Evolutionary conservation across 2,113 vertebrate species (phyloP).

Genomic region (Mionectes macconnelli): DNA sequence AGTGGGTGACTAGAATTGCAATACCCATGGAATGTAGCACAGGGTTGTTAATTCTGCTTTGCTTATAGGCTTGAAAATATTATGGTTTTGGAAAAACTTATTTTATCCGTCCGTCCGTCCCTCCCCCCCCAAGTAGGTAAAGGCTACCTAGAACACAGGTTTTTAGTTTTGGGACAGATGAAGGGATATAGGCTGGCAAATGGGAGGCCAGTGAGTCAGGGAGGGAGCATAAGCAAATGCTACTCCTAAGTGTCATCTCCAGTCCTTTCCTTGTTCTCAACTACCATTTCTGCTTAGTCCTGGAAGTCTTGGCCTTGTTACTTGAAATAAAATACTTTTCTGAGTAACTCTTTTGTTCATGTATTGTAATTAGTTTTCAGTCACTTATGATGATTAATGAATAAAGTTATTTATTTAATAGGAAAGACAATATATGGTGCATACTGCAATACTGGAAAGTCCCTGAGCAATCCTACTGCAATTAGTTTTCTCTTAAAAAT

Average conservation of each 20-base stretch:
- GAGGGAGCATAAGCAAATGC: background rate
- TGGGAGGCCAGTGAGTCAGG: no score
- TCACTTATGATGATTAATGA: background rate
- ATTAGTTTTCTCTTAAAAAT: background rate
- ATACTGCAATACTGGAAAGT: conserved; percentile 41
- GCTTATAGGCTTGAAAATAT: background rate
- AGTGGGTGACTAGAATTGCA: background rate
- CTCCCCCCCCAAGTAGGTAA: background rate
- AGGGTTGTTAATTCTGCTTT: background rate
- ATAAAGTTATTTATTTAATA: background rate
- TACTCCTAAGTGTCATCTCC: background rate
- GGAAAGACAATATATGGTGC: background rate
- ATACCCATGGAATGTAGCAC: background rate
- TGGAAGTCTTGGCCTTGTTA: background rate
- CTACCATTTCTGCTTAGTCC: background rate
- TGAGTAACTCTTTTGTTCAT: background rate
- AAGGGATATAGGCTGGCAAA: background rate
- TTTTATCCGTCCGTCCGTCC: background rate
- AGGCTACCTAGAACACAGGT: background rate
- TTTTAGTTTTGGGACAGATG: background rate
- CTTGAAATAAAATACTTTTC: background rate
- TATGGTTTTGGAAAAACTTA: background rate
- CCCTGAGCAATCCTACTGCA: background rate
- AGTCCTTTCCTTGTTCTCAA: background rate
- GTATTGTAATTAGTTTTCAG: background rate